Evolutionary conservation across 2,888 invertebrate genomes (phyloP).

Genomic region (Megalurothrips usitatus): DNA sequence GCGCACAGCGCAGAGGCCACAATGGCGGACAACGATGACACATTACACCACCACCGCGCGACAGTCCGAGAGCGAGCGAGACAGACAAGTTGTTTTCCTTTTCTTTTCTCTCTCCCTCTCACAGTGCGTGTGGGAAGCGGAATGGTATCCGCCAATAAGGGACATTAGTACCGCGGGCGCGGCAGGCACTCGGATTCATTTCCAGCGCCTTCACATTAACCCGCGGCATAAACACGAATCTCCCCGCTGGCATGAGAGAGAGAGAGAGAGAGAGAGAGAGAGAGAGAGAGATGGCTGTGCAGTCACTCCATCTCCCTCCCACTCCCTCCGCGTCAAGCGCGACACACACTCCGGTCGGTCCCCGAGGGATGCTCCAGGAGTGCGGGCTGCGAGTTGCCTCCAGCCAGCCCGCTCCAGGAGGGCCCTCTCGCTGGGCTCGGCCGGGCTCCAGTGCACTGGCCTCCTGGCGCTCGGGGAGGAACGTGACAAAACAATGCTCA

Average conservation of each 20-base stretch:
- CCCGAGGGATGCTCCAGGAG: too few species aligned
- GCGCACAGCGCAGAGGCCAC: too few species aligned
- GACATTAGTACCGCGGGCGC: neutral
- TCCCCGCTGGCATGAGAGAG: neutral
- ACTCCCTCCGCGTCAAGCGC: too few species aligned
- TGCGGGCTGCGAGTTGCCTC: too few species aligned
- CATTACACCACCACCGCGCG: neutral
- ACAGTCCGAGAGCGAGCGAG: neutral
- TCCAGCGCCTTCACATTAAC: neutral
- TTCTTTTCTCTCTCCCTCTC: too few species aligned
- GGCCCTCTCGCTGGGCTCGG: neutral
- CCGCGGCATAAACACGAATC: neutral
- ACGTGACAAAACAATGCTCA: slow-evolving; percentile 23
- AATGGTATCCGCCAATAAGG: neutral
- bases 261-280: neutral
- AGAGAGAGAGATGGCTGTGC: neutral
- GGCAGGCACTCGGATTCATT: neutral
- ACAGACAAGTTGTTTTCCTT: neutral
- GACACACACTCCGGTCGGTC: too few species aligned
- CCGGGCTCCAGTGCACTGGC: neutral
- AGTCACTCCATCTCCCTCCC: neutral
- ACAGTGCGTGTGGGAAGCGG: neutral
- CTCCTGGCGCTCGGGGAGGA: neutral
- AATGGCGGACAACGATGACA: neutral
- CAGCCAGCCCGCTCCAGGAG: neutral